phyloP scores from a whole-genome alignment of 2,113 vertebrate species.

The Sterrhoptilus dennistouni region DNA sequence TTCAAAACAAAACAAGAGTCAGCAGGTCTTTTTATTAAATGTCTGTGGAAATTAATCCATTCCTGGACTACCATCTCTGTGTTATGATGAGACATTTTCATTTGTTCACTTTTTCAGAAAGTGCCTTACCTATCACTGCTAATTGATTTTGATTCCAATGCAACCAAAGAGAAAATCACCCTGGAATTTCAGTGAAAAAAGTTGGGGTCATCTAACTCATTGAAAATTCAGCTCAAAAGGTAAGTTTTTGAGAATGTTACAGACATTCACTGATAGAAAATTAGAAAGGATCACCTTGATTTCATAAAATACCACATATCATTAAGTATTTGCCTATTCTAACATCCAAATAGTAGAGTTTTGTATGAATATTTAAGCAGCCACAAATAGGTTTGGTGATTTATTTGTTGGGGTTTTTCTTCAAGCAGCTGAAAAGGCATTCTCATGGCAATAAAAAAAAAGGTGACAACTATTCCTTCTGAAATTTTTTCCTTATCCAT shows the following conservation, averaged over 20 bases:
- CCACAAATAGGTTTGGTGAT: neutral
- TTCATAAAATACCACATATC: neutral
- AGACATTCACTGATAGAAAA: neutral
- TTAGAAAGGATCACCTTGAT: neutral
- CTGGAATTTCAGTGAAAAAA: neutral
- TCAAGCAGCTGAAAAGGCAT: neutral
- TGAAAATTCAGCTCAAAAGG: neutral
- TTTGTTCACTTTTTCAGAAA: neutral
- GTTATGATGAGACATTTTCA: neutral
- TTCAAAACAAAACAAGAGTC: neutral
- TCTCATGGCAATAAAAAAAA: neutral
- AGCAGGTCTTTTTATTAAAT: neutral
- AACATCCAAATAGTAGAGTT: neutral
- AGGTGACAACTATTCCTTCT: neutral
- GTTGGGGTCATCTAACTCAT: neutral
- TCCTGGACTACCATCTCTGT: neutral
- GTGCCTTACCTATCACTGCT: neutral
- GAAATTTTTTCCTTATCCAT: neutral
- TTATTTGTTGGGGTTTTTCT: fast-evolving
- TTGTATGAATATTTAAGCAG: neutral
- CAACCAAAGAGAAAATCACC: neutral
- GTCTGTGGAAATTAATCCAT: neutral
- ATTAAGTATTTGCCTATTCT: neutral
- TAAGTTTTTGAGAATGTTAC: neutral
- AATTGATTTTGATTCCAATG: neutral